Evolutionary conservation across 2,113 vertebrate genomes (phyloP), one percentile per base, ranked within the genome.

Genomic region (Melanocharis versteri): DNA sequence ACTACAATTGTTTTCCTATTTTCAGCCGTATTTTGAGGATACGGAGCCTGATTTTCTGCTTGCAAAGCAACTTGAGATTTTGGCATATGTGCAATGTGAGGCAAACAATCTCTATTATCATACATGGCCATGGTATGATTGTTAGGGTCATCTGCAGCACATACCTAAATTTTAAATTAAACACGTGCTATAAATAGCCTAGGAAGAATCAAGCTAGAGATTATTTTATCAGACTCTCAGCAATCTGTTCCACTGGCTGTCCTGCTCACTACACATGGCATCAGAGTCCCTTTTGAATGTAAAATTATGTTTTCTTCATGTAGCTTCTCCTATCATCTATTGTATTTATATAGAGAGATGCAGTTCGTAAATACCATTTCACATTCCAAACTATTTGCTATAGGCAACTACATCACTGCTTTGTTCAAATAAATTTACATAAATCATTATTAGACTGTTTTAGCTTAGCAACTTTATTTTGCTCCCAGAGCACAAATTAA

Each of bases 381-480:
- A 94, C 80, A 97, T 97, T 97, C 93, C 81, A 92, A 97, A 94
- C 95, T 96, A 97, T 95, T 98, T 96, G 96, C 97, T 97, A 97
- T 95, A 97, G 97, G 97, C 97, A 97, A 96, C 93, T 93, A 96
- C 91, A 97, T 91, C 86, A 93, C 88, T 95, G 96, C 91, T 97
- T 95, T 97, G 95, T 97, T 97, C 96, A 98, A 97, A 98, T 97
- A 98, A 96, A 97, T 97, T 97, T 97, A 97, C 97, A 98, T 97
- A 97, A 97, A 97, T 97, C 96, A 97, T 96, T 97, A 98, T 98
- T 97, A 97, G 93, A 97, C 91, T 97, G 95, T 94, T 97, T 97
- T 97, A 97, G 96, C 93, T 95, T 92, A 87, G 93, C 94, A 98
- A 97, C 94, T 97, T 97, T 93, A 97, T 96, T 98, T 97, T 97